Evolutionary conservation across 2,797 vertebrate species (phyloP), one percentile per base, ranked within the genome.

Genomic region (Miichthys miiuy): DNA sequence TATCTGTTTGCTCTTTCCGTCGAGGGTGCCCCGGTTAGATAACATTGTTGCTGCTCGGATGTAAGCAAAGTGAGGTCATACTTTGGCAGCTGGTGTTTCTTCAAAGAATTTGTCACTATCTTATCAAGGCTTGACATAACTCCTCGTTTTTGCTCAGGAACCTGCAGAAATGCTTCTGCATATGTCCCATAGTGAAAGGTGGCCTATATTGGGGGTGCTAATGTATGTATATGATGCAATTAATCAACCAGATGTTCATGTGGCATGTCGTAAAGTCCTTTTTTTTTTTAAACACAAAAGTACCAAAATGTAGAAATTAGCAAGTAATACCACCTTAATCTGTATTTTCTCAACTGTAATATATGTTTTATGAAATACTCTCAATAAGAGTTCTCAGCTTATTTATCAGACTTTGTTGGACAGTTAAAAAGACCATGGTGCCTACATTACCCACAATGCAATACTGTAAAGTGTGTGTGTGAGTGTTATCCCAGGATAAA

Each of bases 1-100:
- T 87, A 86, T 86, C 78, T 81, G 76, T 83, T 81, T 82, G 64
- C 81, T 79, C 75, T 79, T 73, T 68, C 71, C 20, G 21, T 77
- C 20, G 21, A 74, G 63, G 69, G 62, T 75, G 74, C 64, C 55
- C 80, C 57, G 63, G 42, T 66, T 67, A 82, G 91, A 90, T 90
- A 82, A 71, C 30, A 23, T 18, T 30, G 55, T 57, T 61, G 64
- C 65, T 68, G 61, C 68, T 62, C 47, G 55, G 74, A 76, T 84
- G 67, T 68, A 68, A 76, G 63, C 41, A 65, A 47, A 44, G 71
- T 8, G 47, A 25, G 52, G 42, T 82, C 65, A 70, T 73, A 48
- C 63, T 80, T 61, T 67, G 62, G 21, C 55, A 56, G 42, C 71
- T 52, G 44, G 58, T 41, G 17, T 57, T 80, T 73, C 69, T 79